A percentile compares a stretch with the other conserved stretches of the same genome.
phyloP scores from a whole-genome alignment of 2,888 invertebrate species.

The Agrotis clavis region DNA sequence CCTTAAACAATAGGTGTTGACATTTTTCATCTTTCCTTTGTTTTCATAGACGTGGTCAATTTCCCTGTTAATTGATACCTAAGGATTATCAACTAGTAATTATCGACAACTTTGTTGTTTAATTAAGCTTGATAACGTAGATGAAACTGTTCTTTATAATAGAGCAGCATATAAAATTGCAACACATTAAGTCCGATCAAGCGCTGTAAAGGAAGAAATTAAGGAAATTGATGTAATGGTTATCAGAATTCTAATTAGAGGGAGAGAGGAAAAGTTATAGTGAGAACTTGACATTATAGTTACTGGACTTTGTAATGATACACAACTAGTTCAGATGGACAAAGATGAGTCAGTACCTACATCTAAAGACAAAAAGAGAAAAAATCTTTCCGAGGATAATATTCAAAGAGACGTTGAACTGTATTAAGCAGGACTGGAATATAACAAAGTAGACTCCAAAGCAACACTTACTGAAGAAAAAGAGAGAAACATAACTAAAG shows the following conservation, averaged over 20 bases:
- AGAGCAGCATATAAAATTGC: not conserved
- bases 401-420: not conserved
- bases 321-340: not conserved
- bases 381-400: not conserved
- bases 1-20: constrained; percentile 63
- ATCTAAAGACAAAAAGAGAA: not conserved
- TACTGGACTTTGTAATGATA: constrained; percentile 2
- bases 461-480: not conserved
- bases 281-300: not conserved
- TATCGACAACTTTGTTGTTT: constrained; percentile 30
- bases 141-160: constrained; percentile 6
- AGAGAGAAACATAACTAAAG: constrained; percentile 4
- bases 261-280: not conserved
- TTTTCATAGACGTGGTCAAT: constrained; percentile 30
- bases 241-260: constrained; percentile 5
- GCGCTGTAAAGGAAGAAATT: constrained; percentile 21
- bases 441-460: not conserved
- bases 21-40: constrained; percentile 49
- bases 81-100: constrained; percentile 35
- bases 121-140: constrained; percentile 28
- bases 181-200: not conserved
- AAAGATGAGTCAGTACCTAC: not conserved
- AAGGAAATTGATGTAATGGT: constrained; percentile 8
- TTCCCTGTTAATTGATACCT: constrained; percentile 45
- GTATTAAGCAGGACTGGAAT: not conserved